phyloP scores from a whole-genome alignment of 2,888 invertebrate genomes.

The Yponomeuta sedellus region DNA sequence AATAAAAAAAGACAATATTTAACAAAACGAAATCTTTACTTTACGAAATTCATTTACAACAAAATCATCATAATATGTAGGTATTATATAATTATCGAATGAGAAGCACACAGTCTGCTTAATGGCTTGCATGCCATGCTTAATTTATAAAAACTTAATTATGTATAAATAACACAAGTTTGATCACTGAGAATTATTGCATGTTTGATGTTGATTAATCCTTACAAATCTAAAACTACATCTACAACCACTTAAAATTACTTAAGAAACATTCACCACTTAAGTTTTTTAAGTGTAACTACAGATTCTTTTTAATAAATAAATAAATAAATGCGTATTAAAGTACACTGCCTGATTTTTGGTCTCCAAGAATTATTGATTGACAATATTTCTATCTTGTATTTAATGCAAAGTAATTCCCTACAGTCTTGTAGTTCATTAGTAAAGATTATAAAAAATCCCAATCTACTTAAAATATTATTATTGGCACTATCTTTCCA shows the following conservation, averaged over 20 bases:
- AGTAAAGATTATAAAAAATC: too few species aligned
- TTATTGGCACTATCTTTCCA: not conserved
- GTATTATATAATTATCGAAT: too few species aligned
- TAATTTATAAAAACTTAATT: too few species aligned
- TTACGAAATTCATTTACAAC: not conserved
- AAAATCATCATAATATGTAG: not conserved
- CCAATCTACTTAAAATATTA: too few species aligned
- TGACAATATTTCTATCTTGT: not conserved
- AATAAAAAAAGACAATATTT: conserved; percentile 15
- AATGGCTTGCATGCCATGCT: too few species aligned
- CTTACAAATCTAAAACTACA: not conserved
- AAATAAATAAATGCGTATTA: too few species aligned
- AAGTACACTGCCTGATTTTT: not conserved
- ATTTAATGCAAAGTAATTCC: not conserved
- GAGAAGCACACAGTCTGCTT: too few species aligned
- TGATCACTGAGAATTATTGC: not conserved
- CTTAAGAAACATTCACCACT: too few species aligned
- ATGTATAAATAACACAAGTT: too few species aligned
- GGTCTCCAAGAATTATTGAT: not conserved
- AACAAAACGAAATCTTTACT: conserved; percentile 8
- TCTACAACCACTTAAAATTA: too few species aligned
- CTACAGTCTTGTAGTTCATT: not conserved
- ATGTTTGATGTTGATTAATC: not conserved
- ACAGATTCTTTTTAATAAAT: too few species aligned
- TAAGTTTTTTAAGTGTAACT: too few species aligned